A percentile compares a stretch with the other conserved stretches of the same genome.
Conservation (phyloP, 2,797 vertebrate genomes). For the Salmo trutta region DNA sequence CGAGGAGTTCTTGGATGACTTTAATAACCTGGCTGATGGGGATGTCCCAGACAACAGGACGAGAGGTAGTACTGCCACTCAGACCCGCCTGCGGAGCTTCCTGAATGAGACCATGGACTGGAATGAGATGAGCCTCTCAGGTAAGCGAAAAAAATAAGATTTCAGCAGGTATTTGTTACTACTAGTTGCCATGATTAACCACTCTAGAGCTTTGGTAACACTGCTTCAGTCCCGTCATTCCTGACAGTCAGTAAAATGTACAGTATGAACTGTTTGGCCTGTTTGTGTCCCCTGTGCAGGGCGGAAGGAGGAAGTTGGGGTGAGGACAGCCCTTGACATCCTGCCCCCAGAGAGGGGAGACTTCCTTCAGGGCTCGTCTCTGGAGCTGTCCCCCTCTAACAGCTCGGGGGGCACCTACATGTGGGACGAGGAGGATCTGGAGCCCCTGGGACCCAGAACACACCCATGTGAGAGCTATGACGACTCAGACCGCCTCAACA, state of each 20-base stretch:
- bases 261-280: not conserved
- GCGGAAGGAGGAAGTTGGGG: constrained; percentile 54
- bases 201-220: not conserved
- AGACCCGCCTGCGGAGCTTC: constrained; percentile 49
- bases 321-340: constrained; percentile 66
- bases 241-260: not conserved
- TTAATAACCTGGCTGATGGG: constrained; percentile 69
- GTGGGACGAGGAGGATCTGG: constrained; percentile 97
- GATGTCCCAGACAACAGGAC: constrained; percentile 57
- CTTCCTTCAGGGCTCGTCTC: constrained; percentile 70
- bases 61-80: constrained; percentile 21
- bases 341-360: constrained; percentile 80
- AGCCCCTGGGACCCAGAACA: constrained; percentile 76
- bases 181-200: no score
- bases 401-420: constrained; percentile 96
- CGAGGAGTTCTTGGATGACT: constrained; percentile 91
- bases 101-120: constrained; percentile 62
- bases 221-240: not conserved
- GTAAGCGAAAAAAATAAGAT: constrained; percentile 39
- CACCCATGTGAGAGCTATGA: constrained; percentile 84
- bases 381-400: constrained; percentile 93
- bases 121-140: constrained; percentile 56
- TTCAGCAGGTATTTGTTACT: no score
- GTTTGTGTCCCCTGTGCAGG: constrained; percentile 40
- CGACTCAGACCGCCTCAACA: constrained; percentile 89